Percentiles rank a stretch among this genome's conserved stretches.
Evolutionary conservation across 1,140 invertebrate species (phyloP).

Genomic region (Venturia canescens): DNA sequence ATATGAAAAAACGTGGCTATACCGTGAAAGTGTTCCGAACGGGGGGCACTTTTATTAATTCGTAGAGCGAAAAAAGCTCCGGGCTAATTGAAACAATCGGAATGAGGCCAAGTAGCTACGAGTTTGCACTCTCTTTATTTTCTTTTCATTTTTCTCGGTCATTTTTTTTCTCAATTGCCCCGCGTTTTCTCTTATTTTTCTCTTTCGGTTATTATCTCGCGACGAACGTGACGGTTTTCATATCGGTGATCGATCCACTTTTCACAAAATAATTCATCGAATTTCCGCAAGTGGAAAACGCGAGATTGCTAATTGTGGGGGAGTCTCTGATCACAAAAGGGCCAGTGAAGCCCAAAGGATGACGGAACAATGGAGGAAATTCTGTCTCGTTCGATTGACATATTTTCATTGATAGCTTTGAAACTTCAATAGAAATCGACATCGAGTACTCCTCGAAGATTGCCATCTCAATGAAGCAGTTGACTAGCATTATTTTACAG

Average conservation of each 20-base stretch:
- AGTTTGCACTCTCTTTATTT: not conserved
- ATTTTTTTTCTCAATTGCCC: too few relatives aligned
- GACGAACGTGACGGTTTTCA: not conserved
- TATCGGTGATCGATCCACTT: slow-evolving; percentile 9
- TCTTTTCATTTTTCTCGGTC: not conserved
- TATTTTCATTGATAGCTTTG: not conserved
- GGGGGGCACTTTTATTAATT: slow-evolving; percentile 37
- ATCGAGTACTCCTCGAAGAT: too few relatives aligned
- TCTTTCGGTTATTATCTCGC: slow-evolving; percentile 8
- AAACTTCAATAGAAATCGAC: too few relatives aligned
- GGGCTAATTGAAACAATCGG: slow-evolving; percentile 44
- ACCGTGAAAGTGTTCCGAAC: not conserved
- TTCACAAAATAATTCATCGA: slow-evolving; percentile 6
- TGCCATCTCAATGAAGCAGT: too few relatives aligned
- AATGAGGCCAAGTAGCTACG: slow-evolving; percentile 33
- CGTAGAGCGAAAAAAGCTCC: slow-evolving; percentile 36
- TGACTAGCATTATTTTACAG: too few relatives aligned
- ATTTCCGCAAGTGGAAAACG: not conserved
- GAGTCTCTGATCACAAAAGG: not conserved
- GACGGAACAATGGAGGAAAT: not conserved
- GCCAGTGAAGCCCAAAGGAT: not conserved
- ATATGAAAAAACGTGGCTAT: not conserved
- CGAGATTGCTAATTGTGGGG: not conserved
- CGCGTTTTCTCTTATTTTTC: slow-evolving; percentile 1
- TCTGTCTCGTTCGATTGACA: not conserved